phyloP scores from a whole-genome alignment of 2,888 invertebrate genomes.

The Cantharis rufa region DNA sequence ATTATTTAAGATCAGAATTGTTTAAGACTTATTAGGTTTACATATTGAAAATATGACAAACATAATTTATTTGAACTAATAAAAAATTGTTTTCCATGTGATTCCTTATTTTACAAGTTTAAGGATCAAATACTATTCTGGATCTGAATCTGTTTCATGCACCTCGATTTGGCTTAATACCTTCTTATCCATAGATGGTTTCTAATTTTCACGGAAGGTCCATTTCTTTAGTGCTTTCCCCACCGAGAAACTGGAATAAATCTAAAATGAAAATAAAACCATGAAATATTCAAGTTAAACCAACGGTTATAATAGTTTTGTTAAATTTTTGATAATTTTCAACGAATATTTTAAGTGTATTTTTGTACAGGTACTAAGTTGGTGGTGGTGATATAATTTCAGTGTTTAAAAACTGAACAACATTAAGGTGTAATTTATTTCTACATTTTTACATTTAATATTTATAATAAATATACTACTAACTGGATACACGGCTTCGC shows the following conservation, averaged over 20 bases:
- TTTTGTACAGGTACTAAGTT: too few relatives aligned
- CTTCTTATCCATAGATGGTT: not conserved
- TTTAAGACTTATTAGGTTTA: constrained; percentile 16
- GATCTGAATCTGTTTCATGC: not conserved
- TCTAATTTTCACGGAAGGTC: not conserved
- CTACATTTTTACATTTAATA: too few relatives aligned
- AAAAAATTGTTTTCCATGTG: not conserved
- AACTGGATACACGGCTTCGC: too few relatives aligned
- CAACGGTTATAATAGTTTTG: too few relatives aligned
- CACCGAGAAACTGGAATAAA: not conserved
- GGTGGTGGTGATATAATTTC: too few relatives aligned
- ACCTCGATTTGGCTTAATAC: not conserved
- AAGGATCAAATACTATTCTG: not conserved
- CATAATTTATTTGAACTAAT: not conserved
- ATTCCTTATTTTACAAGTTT: not conserved
- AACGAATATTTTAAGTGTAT: too few relatives aligned
- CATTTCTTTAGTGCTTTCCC: not conserved
- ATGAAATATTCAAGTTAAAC: too few relatives aligned
- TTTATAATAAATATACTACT: too few relatives aligned
- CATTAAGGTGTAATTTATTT: too few relatives aligned
- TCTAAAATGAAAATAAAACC: not conserved
- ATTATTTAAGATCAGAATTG: not conserved
- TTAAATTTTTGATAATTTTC: too few relatives aligned
- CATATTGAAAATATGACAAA: not conserved
- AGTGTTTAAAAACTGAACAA: too few relatives aligned